Conservation (phyloP, 2,888 invertebrate genomes). For the Oxyscelio sp. region DNA sequence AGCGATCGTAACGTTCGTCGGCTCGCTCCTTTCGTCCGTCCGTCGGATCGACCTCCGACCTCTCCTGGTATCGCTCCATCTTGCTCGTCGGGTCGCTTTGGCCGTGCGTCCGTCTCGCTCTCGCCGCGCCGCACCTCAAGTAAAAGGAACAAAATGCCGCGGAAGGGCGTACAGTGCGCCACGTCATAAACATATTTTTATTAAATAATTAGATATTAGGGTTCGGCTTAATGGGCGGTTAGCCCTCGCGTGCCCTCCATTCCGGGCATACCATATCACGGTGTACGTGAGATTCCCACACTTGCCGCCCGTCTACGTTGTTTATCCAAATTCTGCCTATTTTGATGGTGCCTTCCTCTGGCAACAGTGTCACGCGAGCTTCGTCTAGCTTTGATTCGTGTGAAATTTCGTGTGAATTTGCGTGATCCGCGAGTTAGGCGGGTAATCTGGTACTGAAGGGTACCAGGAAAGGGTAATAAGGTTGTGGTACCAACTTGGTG, state of each 20-base stretch:
- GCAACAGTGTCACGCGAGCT: constrained; percentile 44
- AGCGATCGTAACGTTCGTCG: constrained; percentile 51
- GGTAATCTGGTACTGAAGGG: too few species aligned
- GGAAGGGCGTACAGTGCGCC: constrained; percentile 87
- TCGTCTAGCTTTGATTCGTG: constrained; percentile 11
- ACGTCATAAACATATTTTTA: constrained; percentile 89
- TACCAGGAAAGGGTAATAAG: too few species aligned
- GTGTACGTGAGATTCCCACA: constrained; percentile 88
- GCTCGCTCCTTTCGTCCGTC: constrained; percentile 66
- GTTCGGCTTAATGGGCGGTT: constrained; percentile 87
- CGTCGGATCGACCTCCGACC: constrained; percentile 86
- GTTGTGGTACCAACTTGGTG: too few species aligned
- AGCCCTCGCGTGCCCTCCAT: constrained; percentile 87
- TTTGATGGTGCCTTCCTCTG: constrained; percentile 32
- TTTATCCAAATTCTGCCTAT: constrained; percentile 40
- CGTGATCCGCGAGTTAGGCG: too few species aligned
- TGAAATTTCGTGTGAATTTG: not conserved
- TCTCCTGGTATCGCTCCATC: constrained; percentile 78
- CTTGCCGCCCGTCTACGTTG: constrained; percentile 80
- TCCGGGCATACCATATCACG: constrained; percentile 86
- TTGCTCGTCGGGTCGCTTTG: constrained; percentile 63
- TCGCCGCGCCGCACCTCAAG: constrained; percentile 38
- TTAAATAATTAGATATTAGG: constrained; percentile 89
- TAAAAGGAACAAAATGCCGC: constrained; percentile 77
- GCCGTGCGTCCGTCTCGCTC: constrained; percentile 49